Percentiles rank a stretch among this genome's conserved stretches.
Conservation (phyloP, 2,113 vertebrate genomes). For the Penelope pileata region DNA sequence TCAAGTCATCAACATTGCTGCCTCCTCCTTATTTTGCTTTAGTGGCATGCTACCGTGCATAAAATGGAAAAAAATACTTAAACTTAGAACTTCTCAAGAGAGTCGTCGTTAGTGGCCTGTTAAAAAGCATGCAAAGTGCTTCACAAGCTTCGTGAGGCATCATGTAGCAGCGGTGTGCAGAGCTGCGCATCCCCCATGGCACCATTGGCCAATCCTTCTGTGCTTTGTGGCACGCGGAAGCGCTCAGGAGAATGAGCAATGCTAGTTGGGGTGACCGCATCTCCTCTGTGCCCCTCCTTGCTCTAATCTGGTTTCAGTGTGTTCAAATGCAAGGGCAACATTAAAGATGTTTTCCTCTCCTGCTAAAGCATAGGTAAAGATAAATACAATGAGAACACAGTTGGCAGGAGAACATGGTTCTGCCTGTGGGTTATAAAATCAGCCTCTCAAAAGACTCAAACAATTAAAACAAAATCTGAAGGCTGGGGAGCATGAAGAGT, state of each 20-base stretch:
- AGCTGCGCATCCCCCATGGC: not conserved
- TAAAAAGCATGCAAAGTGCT: conserved; percentile 56
- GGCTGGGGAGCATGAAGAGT: not conserved
- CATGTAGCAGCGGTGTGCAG: not conserved
- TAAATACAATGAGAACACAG: not conserved
- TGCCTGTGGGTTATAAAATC: not conserved
- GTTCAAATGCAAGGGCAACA: not conserved
- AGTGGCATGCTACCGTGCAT: not conserved
- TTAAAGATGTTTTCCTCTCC: not conserved
- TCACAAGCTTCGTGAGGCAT: conserved; percentile 4
- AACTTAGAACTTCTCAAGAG: not conserved
- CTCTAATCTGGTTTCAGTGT: not conserved
- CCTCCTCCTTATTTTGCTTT: conserved; percentile 28
- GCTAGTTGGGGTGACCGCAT: fast-evolving
- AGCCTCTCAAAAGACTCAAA: not conserved
- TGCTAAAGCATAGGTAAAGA: not conserved
- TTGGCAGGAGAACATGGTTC: not conserved
- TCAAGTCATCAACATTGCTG: conserved; percentile 28
- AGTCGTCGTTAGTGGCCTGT: conserved; percentile 21
- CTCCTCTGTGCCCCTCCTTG: not conserved
- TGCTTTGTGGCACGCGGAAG: not conserved
- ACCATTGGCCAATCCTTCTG: not conserved
- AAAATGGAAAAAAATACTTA: conserved; percentile 19
- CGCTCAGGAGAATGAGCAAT: not conserved
- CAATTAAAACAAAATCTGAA: not conserved